Conservation (phyloP, 2,888 invertebrate genomes). For the Drosophila limbata region DNA sequence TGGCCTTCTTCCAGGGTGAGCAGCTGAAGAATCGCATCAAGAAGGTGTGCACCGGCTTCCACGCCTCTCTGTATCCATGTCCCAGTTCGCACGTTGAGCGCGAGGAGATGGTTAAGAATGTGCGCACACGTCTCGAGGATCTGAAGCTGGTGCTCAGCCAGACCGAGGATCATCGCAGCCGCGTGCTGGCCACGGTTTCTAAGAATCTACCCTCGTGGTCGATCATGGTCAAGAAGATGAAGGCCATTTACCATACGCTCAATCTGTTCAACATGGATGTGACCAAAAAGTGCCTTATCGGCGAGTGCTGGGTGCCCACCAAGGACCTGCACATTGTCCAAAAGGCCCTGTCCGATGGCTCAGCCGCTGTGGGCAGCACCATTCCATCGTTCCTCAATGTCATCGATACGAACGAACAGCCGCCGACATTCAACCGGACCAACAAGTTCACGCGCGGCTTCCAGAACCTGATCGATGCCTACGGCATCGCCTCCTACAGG, state of each 20-base stretch:
- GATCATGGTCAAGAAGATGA: constrained; percentile 94
- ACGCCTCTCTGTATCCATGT: constrained; percentile 94
- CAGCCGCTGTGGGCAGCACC: constrained; percentile 94
- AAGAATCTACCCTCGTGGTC: constrained; percentile 94
- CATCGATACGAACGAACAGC: constrained; percentile 92
- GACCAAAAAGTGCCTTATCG: constrained; percentile 95
- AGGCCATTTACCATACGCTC: constrained; percentile 97
- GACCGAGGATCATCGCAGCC: constrained; percentile 94
- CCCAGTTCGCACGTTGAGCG: constrained; percentile 93
- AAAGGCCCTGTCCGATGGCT: constrained; percentile 93
- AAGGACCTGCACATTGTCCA: constrained; percentile 91
- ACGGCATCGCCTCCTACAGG: constrained; percentile 96
- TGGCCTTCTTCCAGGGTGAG: constrained; percentile 93
- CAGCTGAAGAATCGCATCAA: constrained; percentile 93
- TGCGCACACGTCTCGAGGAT: constrained; percentile 94
- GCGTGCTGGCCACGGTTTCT: constrained; percentile 93
- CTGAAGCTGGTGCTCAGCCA: constrained; percentile 92
- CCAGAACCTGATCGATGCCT: constrained; percentile 96
- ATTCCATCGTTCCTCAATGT: constrained; percentile 97
- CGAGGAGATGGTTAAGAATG: constrained; percentile 93
- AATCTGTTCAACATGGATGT: constrained; percentile 97
- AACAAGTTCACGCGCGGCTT: constrained; percentile 97
- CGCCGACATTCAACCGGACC: constrained; percentile 96
- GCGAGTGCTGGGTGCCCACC: constrained; percentile 95
- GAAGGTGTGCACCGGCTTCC: constrained; percentile 95